Base-by-base conservation (phyloP, 2,113 vertebrate genomes). In the Sigmodon hispidus region DNA sequence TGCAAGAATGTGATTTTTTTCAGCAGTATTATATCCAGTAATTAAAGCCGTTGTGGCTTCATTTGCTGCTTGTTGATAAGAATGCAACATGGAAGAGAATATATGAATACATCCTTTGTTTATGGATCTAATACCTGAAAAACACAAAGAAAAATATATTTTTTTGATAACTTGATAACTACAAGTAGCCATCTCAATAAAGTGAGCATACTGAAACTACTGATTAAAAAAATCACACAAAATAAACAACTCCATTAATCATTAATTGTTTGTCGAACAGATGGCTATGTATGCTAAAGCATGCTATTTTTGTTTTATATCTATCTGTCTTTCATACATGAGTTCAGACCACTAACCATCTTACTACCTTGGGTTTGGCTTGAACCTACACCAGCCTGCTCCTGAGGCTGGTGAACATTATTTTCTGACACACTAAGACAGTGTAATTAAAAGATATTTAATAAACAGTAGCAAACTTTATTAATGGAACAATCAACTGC, bases 1-100 rank as follows among this genome's bases (percentile, higher is more conserved):
- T 48, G 45, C 24, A 86, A 93, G 59, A 86, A 89, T 94, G 83
- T 55, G 87, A 77, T 91, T 95, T 93, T 95, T 94, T 88, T 92
- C 72, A 26, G 84, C 85, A 93, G 45, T 59, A 89, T n/a, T 22
- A 57, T 16, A 55, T 36, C 17, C n/a, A 83, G 19, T 70, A 90
- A 52, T 95, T 69, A 92, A 85, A 57, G 29, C 36, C 21, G 2
- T 55, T 77, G 73, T 65, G 77, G 19, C 48, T 76, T 89, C 40
- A 1, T 75, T 22, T 26, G 50, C 26, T 2, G 17, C 22, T 75
- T 61, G 52, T 11, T 92, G 80, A 88, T 7, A 24, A 61, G n/a
- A 89, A 67, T 40, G 34, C 22, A 22, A 7, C 22, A 4, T 16
- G 52, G 88, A 92, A 87, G 45, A 90, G 80, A 86, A 61, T 0